Evolutionary conservation across 2,113 vertebrate genomes (phyloP), one percentile per base, ranked within the genome.

Genomic region (Talpa occidentalis): DNA sequence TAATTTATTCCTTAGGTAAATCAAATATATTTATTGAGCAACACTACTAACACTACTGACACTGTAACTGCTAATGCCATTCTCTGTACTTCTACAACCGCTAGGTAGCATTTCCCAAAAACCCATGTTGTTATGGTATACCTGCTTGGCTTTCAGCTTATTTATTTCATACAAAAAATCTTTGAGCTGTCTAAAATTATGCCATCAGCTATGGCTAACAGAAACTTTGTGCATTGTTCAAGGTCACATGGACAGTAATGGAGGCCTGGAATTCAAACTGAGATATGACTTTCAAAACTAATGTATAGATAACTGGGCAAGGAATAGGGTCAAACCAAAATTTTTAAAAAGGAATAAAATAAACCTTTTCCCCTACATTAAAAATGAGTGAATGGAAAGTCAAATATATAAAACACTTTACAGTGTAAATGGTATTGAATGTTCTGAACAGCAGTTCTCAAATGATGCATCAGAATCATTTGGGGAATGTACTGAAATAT

Each of bases 111-210:
- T 79, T 86, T 42, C 72, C 78, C 30, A 64, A 89, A 94, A 93
- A 14, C 1, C 26, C 32, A 70, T 73, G 35, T 76, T 82, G 10
- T 70, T 91, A 44, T 26, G 28, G 40, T 37, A 49, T 42, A n/a
- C 47, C 56, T 81, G 9, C 44, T 83, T 79, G n/a, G 10, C 37
- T 1, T 52, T 70, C 24, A 44, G 5, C 26, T 73, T 88, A 87
- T 95, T 95, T 82, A 79, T 84, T 85, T 66, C 91, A 88, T 91
- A 44, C 19, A 76, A 30, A 19, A 92, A 78, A 62, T 32, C 14
- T 88, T 95, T 89, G 54, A 60, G 44, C 7, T 40, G 1, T 88
- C 12, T n/a, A 40, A 32, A 73, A 54, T 76, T 79, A 88, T 35
- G 12, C 24, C 17, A 89, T 30, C 22, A 76, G 30, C 37, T 28